phyloP scores from a whole-genome alignment of 2,113 vertebrate species.

The Pungitius pungitius region DNA sequence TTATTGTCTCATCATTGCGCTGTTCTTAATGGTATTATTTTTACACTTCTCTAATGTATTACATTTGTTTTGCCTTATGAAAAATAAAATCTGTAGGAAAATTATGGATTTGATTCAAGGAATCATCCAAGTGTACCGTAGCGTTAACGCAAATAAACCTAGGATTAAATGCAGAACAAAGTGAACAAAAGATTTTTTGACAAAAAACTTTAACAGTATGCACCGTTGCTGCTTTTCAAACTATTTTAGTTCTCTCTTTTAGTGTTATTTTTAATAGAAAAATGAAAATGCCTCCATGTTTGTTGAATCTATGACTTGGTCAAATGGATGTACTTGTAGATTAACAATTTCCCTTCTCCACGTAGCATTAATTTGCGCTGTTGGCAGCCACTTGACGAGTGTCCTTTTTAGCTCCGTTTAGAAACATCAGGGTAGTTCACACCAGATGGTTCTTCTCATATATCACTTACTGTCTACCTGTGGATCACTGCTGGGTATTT shows the following conservation, averaged over 20 bases:
- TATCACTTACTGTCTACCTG: not conserved
- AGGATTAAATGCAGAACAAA: not conserved
- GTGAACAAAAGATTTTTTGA: too few relatives aligned
- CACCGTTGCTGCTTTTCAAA: too few relatives aligned
- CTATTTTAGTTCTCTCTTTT: too few relatives aligned
- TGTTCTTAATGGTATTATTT: not conserved
- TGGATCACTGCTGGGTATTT: not conserved
- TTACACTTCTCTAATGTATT: not conserved
- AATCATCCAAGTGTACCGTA: not conserved
- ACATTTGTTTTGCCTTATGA: too few relatives aligned
- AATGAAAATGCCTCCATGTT: too few relatives aligned
- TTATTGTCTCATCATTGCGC: not conserved
- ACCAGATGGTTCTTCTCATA: not conserved
- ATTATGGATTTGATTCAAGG: not conserved
- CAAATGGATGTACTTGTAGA: not conserved
- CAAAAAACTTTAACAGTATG: too few relatives aligned
- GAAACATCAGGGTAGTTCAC: not conserved
- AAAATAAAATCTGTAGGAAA: not conserved
- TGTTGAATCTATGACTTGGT: not conserved
- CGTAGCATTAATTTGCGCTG: not conserved
- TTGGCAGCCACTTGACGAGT: not conserved
- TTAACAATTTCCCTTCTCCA: not conserved
- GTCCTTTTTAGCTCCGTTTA: not conserved
- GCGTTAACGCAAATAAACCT: not conserved
- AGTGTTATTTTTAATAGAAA: too few relatives aligned